These are phyloP conservation scores for Acholoe squamosa DNA, from an alignment of 2,888 invertebrate species.

Conservation along the genomic window DNA sequence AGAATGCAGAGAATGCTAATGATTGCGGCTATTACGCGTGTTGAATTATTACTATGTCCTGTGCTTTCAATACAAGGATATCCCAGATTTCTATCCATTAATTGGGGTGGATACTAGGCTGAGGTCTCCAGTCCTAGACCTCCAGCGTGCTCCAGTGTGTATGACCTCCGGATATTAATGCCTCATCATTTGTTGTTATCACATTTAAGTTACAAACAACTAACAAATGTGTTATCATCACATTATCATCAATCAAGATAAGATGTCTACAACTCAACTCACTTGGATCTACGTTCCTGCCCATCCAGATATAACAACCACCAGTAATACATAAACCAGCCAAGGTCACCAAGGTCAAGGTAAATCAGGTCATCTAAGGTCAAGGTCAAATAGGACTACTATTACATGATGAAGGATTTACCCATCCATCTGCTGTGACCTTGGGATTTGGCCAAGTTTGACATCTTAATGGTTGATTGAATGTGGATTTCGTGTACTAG, in stretches of 20 bases:
- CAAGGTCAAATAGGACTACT: not conserved
- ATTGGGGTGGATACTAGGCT: not conserved
- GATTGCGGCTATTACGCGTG: not conserved
- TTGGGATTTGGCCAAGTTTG: not conserved
- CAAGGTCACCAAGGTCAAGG: not conserved
- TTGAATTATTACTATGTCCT: not conserved
- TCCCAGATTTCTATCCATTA: not conserved
- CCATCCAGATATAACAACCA: not conserved
- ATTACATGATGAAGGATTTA: not conserved
- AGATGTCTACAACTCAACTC: not conserved
- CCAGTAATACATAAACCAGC: not conserved
- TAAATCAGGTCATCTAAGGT: not conserved
- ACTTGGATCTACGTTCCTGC: not conserved
- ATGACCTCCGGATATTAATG: not conserved
- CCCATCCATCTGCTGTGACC: not conserved
- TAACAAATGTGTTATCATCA: not conserved
- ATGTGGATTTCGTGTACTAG: too few relatives aligned
- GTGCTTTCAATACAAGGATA: not conserved
- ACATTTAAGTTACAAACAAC: not conserved
- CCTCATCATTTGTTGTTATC: slow-evolving; percentile 12
- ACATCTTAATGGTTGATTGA: too few relatives aligned
- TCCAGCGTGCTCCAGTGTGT: not conserved
- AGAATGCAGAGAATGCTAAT: not conserved
- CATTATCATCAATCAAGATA: too few relatives aligned
- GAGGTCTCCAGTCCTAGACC: not conserved